phyloP scores from a whole-genome alignment of 2,888 invertebrate genomes.

The Ophion ventricosus region DNA sequence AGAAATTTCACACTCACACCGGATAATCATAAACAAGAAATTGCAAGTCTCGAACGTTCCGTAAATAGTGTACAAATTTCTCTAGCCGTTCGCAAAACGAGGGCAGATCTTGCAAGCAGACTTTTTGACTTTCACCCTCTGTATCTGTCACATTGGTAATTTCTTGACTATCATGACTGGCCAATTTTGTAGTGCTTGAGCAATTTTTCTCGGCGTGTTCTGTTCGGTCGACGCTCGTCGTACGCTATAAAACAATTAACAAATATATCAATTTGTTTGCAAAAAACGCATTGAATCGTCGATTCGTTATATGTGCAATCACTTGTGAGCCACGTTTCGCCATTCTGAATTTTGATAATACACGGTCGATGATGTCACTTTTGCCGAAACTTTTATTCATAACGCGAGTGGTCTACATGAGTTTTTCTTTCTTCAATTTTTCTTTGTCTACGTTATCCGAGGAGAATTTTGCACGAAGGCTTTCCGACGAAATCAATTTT shows the following conservation, averaged over 20 bases:
- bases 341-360: constrained; percentile 68
- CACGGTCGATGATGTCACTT: constrained; percentile 55
- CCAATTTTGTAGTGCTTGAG: background rate
- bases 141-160: constrained; percentile 2
- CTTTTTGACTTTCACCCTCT: constrained; percentile 47
- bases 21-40: constrained; percentile 73
- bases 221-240: constrained; percentile 17
- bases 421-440: constrained; percentile 29
- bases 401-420: constrained; percentile 46
- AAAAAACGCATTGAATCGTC: background rate
- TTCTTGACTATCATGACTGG: background rate
- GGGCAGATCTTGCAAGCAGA: constrained; percentile 67
- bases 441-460: constrained; percentile 8
- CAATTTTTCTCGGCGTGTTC: constrained; percentile 9
- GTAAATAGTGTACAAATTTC: constrained; percentile 73
- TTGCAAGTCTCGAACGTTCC: constrained; percentile 69
- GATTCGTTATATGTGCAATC: background rate
- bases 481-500: background rate
- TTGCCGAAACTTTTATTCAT: constrained; percentile 62
- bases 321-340: constrained; percentile 62
- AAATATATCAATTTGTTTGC: background rate
- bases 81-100: constrained; percentile 73
- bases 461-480: background rate
- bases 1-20: constrained; percentile 65
- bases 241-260: constrained; percentile 28